Conservation (phyloP, 2,888 invertebrate genomes). For the Tenthredo notha region DNA sequence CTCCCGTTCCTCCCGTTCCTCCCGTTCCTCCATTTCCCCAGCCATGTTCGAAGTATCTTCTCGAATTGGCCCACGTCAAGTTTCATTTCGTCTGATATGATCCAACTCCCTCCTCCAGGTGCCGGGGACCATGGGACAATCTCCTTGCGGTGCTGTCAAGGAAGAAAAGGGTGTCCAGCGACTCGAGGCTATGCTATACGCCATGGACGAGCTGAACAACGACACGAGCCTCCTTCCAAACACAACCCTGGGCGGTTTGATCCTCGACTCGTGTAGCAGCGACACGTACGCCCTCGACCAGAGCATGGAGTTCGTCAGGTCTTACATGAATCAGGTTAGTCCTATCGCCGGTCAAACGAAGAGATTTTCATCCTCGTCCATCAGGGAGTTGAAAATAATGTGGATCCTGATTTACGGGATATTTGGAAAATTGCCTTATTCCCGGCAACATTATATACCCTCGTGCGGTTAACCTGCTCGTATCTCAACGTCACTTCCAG, state of each 20-base stretch:
- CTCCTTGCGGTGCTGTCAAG: slow-evolving; percentile 81
- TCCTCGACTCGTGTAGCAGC: slow-evolving; percentile 80
- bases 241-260: slow-evolving; percentile 79
- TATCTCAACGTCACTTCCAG: slow-evolving; percentile 34
- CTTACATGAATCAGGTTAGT: slow-evolving; percentile 81
- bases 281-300: slow-evolving; percentile 86
- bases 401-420: not conserved
- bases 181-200: slow-evolving; percentile 85
- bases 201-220: slow-evolving; percentile 84
- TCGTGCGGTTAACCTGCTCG: not conserved
- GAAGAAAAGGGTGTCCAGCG: slow-evolving; percentile 86
- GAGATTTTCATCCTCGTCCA: not conserved
- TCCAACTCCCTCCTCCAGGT: slow-evolving; percentile 62
- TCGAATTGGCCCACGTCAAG: not conserved
- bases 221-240: slow-evolving; percentile 82
- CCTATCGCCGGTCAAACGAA: not conserved
- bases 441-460: not conserved
- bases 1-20: not conserved
- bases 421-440: not conserved
- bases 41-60: not conserved
- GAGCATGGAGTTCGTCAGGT: slow-evolving; percentile 84
- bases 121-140: slow-evolving; percentile 74
- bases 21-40: too few relatives aligned
- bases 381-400: not conserved
- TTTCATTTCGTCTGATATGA: not conserved